Conservation (phyloP, 2,888 invertebrate genomes). For the Tachina fera region DNA sequence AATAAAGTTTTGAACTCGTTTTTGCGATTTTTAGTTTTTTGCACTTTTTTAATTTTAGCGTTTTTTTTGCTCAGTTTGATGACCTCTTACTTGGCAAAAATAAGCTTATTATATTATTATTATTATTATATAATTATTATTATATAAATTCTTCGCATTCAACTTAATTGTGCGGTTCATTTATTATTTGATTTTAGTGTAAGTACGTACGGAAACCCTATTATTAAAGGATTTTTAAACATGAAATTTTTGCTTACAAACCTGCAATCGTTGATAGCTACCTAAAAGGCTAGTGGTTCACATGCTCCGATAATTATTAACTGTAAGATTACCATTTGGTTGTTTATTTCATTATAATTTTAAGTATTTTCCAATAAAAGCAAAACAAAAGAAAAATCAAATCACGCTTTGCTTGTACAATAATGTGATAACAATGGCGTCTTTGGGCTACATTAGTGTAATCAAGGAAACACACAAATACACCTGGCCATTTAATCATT, state of each 20-base stretch:
- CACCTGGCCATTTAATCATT: not conserved
- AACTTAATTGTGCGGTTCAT: no score
- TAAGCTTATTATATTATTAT: no score
- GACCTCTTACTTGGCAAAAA: no score
- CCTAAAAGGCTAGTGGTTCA: not conserved
- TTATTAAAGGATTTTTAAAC: no score
- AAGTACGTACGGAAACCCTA: no score
- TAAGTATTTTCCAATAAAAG: slow-evolving; percentile 21
- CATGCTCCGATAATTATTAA: slow-evolving; percentile 27
- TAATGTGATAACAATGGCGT: slow-evolving; percentile 23
- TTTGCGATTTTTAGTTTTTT: no score
- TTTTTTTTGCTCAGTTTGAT: no score
- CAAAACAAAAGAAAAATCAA: not conserved
- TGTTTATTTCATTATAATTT: slow-evolving; percentile 28
- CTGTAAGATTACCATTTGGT: not conserved
- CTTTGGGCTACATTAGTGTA: slow-evolving; percentile 17
- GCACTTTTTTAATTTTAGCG: no score
- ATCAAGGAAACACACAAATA: not conserved
- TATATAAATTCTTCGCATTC: no score
- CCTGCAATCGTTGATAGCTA: not conserved
- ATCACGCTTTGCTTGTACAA: not conserved
- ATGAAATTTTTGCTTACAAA: not conserved
- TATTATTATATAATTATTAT: no score
- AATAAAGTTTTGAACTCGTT: no score
- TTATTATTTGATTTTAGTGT: no score